phyloP scores from a whole-genome alignment of 1,140 invertebrate genomes.

The Atopsyche davidsoni region DNA sequence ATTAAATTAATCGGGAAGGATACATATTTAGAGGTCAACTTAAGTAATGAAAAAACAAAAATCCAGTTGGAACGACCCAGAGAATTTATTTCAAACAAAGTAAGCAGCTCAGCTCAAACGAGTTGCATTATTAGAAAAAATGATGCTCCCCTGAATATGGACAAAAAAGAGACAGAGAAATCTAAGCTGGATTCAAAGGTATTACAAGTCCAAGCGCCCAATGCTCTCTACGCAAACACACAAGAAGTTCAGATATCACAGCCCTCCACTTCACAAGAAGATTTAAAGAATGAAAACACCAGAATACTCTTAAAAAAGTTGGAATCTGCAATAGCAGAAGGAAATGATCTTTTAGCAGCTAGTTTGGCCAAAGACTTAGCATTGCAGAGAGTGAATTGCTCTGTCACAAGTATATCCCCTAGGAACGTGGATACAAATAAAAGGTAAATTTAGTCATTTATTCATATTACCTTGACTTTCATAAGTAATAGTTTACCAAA shows the following conservation, averaged over 20 bases:
- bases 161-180: background rate
- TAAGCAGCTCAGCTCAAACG: constrained; percentile 26
- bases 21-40: too few relatives aligned
- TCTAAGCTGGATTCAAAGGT: background rate
- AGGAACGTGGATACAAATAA: too few relatives aligned
- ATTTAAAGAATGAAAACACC: constrained; percentile 11
- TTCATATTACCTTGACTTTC: background rate
- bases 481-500: too few relatives aligned
- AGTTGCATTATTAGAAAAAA: constrained; percentile 20
- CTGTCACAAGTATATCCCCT: constrained; percentile 18
- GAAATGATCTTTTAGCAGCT: constrained; percentile 61
- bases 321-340: constrained; percentile 61
- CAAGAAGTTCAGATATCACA: constrained; percentile 12
- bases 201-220: background rate
- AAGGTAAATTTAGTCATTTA: constrained; percentile 15
- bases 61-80: too few relatives aligned
- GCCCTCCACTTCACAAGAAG: background rate
- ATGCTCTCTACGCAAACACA: constrained; percentile 20
- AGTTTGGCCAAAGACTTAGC: constrained; percentile 64
- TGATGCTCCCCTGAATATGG: constrained; percentile 3
- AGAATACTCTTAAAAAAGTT: constrained; percentile 58
- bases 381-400: constrained; percentile 50
- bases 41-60: too few relatives aligned
- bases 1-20: too few relatives aligned
- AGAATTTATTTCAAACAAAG: constrained; percentile 21